These are phyloP conservation scores for Anoplopoma fimbria DNA, from an alignment of 2,113 vertebrate species.

Conservation along the genomic window DNA sequence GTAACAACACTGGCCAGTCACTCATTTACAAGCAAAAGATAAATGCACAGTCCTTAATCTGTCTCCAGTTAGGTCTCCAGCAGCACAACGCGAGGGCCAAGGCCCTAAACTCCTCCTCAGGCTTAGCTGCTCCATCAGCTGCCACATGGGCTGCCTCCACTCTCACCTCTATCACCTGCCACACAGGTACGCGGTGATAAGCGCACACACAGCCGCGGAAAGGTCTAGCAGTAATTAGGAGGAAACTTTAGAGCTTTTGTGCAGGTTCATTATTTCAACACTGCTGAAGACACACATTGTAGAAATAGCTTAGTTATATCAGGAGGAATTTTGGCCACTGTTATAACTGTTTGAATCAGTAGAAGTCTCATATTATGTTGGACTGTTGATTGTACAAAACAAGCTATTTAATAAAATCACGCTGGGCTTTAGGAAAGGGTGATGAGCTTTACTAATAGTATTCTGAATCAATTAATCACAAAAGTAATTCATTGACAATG, in stretches of 20 bases:
- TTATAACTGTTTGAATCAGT: background rate
- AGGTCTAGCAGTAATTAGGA: conserved; percentile 63
- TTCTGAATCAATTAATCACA: background rate
- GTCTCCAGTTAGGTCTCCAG: conserved; percentile 72
- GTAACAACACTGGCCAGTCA: conserved; percentile 83
- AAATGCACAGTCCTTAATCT: conserved; percentile 84
- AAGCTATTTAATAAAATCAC: background rate
- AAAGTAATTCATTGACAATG: background rate
- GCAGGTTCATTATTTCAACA: conserved; percentile 41
- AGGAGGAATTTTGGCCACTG: background rate
- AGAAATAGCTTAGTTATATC: background rate
- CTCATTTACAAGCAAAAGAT: conserved; percentile 86
- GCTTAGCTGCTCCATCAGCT: conserved; percentile 75
- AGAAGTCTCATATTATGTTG: too few relatives aligned
- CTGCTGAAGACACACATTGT: conserved; percentile 7
- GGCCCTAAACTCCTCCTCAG: conserved; percentile 68
- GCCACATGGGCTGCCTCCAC: conserved; percentile 57
- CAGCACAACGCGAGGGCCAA: conserved; percentile 54
- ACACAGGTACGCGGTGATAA: conserved; percentile 75
- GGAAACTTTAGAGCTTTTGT: conserved; percentile 50
- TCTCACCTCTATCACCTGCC: conserved; percentile 77
- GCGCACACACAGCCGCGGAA: conserved; percentile 36
- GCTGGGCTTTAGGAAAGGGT: background rate
- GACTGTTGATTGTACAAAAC: background rate
- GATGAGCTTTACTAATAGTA: background rate